A percentile compares a stretch with the other conserved stretches of the same genome.
Evolutionary conservation across 2,113 vertebrate species (phyloP).

Genomic region (Pseudonaja textilis): DNA sequence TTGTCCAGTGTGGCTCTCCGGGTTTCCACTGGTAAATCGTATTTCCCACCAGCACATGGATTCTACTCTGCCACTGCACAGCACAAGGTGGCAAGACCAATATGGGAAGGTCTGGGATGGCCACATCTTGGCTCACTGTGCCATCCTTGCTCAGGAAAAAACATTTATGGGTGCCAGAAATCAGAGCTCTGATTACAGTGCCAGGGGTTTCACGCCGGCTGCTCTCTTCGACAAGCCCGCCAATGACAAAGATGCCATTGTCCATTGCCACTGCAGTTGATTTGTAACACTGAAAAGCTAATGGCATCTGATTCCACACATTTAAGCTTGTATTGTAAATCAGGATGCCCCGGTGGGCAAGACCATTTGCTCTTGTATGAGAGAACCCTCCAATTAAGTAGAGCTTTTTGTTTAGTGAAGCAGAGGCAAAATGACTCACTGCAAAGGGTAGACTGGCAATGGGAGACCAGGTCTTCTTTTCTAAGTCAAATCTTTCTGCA

Average conservation of each 20-base stretch:
- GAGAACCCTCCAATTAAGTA: slow-evolving; percentile 80
- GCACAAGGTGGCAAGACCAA: slow-evolving; percentile 75
- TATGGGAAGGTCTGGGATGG: slow-evolving; percentile 76
- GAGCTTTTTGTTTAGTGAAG: slow-evolving; percentile 71
- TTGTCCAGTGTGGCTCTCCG: slow-evolving; percentile 50
- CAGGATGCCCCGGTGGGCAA: slow-evolving; percentile 77
- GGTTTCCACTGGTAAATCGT: slow-evolving; percentile 82
- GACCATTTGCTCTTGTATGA: slow-evolving; percentile 30
- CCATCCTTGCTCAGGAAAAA: slow-evolving; percentile 37
- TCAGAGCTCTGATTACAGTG: slow-evolving; percentile 28
- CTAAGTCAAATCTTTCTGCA: slow-evolving; percentile 73
- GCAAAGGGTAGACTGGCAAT: slow-evolving; percentile 69
- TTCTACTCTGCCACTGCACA: slow-evolving; percentile 77
- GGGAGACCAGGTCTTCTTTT: slow-evolving; percentile 54
- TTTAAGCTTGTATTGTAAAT: slow-evolving; percentile 76
- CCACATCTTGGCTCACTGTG: slow-evolving; percentile 24
- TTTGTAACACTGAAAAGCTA: slow-evolving; percentile 73
- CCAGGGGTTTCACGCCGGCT: slow-evolving; percentile 24
- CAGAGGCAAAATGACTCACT: slow-evolving; percentile 74
- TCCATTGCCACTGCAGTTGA: slow-evolving; percentile 78
- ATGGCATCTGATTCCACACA: slow-evolving; percentile 74
- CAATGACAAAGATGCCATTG: slow-evolving; percentile 78
- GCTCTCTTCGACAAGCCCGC: slow-evolving; percentile 64
- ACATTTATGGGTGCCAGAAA: slow-evolving; percentile 27
- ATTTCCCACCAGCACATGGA: slow-evolving; percentile 80